These are phyloP conservation scores for Nixonia krombeini DNA, from an alignment of 1,140 invertebrate genomes.

Conservation along the genomic window DNA sequence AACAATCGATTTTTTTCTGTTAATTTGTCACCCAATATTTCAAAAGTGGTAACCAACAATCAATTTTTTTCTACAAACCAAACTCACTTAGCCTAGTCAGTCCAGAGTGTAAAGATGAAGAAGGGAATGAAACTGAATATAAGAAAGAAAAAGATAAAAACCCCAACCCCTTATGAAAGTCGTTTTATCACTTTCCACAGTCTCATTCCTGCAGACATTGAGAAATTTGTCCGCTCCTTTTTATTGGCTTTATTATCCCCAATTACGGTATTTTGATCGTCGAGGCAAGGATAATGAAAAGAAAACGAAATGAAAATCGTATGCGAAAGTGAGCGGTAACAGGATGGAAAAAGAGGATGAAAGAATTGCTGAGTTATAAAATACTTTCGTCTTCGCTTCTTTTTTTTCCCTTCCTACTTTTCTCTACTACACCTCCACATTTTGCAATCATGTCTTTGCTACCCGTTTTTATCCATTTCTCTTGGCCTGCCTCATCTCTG, in stretches of 20 bases:
- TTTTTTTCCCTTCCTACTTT: slow-evolving; percentile 2
- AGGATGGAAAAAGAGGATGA: slow-evolving; percentile 6
- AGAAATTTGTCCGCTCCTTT: background rate
- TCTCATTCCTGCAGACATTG: slow-evolving; percentile 16
- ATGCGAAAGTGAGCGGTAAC: slow-evolving; percentile 10
- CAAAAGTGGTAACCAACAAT: no score
- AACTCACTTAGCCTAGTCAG: no score
- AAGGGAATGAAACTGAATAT: slow-evolving; percentile 5
- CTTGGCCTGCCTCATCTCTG: no score
- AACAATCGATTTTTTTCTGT: no score
- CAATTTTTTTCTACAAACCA: no score
- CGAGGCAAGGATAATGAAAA: slow-evolving; percentile 37
- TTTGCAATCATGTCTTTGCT: slow-evolving; percentile 33
- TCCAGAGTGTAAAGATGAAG: slow-evolving; percentile 33
- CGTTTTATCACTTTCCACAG: slow-evolving; percentile 7
- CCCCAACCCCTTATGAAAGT: no score
- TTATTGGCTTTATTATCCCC: slow-evolving; percentile 9
- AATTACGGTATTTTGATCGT: slow-evolving; percentile 36
- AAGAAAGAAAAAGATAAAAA: no score
- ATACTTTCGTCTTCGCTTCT: slow-evolving; percentile 26
- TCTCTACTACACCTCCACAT: slow-evolving; percentile 17
- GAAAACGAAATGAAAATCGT: slow-evolving; percentile 32
- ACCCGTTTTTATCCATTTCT: slow-evolving; percentile 41
- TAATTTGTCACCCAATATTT: no score
- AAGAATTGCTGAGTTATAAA: slow-evolving; percentile 19